These are phyloP conservation scores for Seira ritae DNA, from an alignment of 2,888 invertebrate species.

Conservation along the genomic window DNA sequence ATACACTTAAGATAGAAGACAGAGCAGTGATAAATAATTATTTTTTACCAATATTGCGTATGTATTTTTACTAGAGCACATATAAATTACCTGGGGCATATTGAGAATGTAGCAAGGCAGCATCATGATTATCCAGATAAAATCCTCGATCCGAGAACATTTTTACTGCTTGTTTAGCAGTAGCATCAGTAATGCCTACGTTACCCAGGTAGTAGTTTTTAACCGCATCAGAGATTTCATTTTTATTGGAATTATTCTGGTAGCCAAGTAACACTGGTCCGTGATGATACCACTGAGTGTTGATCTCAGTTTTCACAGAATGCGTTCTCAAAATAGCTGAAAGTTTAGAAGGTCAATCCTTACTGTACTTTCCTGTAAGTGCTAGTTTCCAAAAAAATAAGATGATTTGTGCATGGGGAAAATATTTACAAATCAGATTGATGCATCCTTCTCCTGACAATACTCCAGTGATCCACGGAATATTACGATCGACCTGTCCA, in stretches of 20 bases:
- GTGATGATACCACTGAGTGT: constrained; percentile 26
- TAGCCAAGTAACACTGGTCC: constrained; percentile 43
- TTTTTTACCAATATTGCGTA: too few relatives aligned
- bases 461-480: constrained; percentile 25
- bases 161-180: not conserved
- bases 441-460: constrained; percentile 30
- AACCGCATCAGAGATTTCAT: constrained; percentile 7
- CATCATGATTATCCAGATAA: constrained; percentile 47
- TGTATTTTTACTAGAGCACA: too few relatives aligned
- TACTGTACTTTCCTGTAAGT: too few relatives aligned
- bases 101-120: constrained; percentile 34
- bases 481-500: not conserved
- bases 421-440: not conserved
- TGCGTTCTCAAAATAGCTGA: constrained; percentile 27
- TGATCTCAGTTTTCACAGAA: constrained; percentile 19
- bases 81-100: too few relatives aligned
- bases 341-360: too few relatives aligned
- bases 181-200: not conserved
- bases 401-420: too few relatives aligned
- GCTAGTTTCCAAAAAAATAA: too few relatives aligned
- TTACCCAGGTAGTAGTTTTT: constrained; percentile 38
- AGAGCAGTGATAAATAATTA: too few relatives aligned
- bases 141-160: constrained; percentile 49
- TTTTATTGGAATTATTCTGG: not conserved
- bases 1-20: too few relatives aligned